Evolutionary conservation across 2,797 vertebrate genomes (phyloP).

Genomic region (Coilia nasus): DNA sequence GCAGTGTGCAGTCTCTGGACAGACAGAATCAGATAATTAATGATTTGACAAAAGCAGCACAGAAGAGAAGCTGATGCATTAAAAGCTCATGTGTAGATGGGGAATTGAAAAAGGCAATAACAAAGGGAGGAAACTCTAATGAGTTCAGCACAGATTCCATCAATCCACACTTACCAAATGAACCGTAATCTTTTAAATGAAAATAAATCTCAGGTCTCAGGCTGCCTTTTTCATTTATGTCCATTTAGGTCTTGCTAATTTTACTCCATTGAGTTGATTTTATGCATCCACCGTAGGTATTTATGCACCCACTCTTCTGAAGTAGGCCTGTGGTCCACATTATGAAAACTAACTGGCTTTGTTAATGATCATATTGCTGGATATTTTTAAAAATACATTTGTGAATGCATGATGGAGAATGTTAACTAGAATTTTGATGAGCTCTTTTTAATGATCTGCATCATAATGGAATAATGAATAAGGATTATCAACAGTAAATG

Average conservation of each 20-base stretch:
- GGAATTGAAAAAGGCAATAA: neutral
- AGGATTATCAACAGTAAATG: neutral
- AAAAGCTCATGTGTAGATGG: neutral
- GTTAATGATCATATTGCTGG: neutral
- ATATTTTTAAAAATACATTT: conserved; percentile 58
- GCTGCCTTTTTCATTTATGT: conserved; percentile 61
- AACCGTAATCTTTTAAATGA: conserved; percentile 72
- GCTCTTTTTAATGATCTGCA: neutral
- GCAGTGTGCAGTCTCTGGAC: neutral
- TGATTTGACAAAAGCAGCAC: neutral
- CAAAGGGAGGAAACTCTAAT: conserved; percentile 48
- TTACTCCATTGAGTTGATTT: conserved; percentile 49
- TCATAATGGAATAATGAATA: neutral
- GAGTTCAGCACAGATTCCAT: conserved; percentile 74
- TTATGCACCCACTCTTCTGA: conserved; percentile 45
- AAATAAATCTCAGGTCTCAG: conserved; percentile 73
- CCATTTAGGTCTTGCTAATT: conserved; percentile 75
- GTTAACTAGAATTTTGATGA: conserved; percentile 52
- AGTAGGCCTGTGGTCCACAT: neutral
- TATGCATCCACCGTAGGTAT: conserved; percentile 55
- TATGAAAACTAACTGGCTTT: conserved; percentile 3
- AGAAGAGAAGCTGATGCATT: neutral
- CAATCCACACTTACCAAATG: conserved; percentile 73
- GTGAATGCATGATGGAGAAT: neutral
- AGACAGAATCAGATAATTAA: neutral